Evolutionary conservation across 2,113 vertebrate genomes (phyloP).

Genomic region (Marmota monax): DNA sequence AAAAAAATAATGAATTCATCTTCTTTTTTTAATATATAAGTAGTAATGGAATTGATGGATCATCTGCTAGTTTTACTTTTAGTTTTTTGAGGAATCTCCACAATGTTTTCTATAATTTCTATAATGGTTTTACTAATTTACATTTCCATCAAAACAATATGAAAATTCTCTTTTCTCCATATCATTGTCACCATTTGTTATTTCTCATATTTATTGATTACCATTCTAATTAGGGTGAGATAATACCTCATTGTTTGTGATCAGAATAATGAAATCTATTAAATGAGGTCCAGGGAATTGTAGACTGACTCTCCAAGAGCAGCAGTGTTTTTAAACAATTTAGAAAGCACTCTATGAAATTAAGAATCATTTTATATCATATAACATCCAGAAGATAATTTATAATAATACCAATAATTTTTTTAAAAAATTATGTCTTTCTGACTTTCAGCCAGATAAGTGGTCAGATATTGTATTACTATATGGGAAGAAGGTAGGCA

Average conservation of each 20-base stretch:
- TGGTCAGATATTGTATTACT: neutral
- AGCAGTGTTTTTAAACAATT: neutral
- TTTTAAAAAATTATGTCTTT: neutral
- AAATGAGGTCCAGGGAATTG: neutral
- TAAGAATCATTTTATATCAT: neutral
- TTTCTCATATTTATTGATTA: neutral
- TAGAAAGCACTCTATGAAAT: neutral
- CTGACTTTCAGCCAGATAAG: neutral
- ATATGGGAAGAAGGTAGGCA: neutral
- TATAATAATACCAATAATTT: neutral
- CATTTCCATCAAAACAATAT: neutral
- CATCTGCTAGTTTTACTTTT: neutral
- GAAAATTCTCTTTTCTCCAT: neutral
- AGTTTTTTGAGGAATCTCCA: neutral
- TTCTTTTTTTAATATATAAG: neutral
- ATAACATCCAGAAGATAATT: neutral
- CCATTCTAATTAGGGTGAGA: neutral
- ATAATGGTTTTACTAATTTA: neutral
- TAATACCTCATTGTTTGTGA: too few relatives aligned
- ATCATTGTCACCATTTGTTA: neutral
- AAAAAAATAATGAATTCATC: neutral
- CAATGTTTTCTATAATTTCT: neutral
- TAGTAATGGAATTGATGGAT: neutral
- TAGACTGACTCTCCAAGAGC: neutral
- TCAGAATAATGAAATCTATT: neutral